Evolutionary conservation across 2,888 invertebrate genomes (phyloP), one percentile per base, ranked within the genome.

Genomic region (Eristalis tenax): DNA sequence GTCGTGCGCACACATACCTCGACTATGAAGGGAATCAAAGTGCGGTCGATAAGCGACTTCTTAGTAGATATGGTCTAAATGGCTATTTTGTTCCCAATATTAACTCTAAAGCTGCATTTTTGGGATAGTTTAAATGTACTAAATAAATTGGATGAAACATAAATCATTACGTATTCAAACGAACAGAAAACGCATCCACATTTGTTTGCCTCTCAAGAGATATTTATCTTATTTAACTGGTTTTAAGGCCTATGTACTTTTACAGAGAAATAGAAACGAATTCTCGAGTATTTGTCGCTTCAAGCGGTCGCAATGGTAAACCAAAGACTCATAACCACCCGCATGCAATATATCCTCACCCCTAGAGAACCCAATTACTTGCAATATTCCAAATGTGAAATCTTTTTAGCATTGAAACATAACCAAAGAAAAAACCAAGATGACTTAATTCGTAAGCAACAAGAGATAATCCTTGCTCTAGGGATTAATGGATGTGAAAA

Each of bases 401-500:
- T 56, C 38, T 56, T 69, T 43, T 68, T 43, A 61, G 57, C 74
- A 57, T 59, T 61, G 26, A 80, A 50, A 71, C 4, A 28, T 28
- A 64, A 63, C 18, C 10, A 32, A 77, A 43, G 1, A 32, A 32
- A 4, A 50, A 26, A n/a, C 40, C 57, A 66, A 57, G 23, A 56
- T 71, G 56, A 15, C 23, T 22, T 28, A 77, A n/a, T 50, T 50
- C 50, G 18, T 50, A 59, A 69, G 22, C 15, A 66, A 76, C 6
- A 77, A 76, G 38, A 71, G 35, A 57, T 77, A 78, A 75, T 82
- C 86, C 82, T 74, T 70, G 56, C 65, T 66, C 66, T n/a, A 57
- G 66, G 69, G 75, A 84, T 76, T 57, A 71, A 40, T 68, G 76
- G 83, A 83, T 83, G 83, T 86, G 86, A 86, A 70, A 86, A 86